These are phyloP conservation scores for Caenorhabditis remanei DNA, from an alignment of 1,140 invertebrate species.

Conservation along the genomic window DNA sequence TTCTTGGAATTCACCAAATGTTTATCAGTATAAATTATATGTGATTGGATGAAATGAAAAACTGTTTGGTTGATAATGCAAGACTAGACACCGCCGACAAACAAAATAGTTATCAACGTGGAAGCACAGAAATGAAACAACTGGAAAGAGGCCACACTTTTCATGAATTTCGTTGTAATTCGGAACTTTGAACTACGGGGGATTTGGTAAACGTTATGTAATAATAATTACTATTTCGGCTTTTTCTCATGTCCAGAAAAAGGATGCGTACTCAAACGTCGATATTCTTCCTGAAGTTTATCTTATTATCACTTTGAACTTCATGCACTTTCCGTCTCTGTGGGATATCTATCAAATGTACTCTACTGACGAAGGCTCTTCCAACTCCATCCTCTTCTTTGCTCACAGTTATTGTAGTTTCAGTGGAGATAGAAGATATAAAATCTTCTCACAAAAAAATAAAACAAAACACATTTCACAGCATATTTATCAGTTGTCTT, in stretches of 20 bases:
- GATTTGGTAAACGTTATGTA: too few species aligned
- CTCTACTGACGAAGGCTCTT: slow-evolving; percentile 1
- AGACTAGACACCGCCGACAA: neutral
- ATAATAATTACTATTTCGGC: too few species aligned
- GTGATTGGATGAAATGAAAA: neutral
- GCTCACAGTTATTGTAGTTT: neutral
- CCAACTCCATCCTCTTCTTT: too few species aligned
- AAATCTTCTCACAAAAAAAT: neutral
- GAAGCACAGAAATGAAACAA: too few species aligned
- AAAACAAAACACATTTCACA: neutral
- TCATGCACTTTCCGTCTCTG: neutral
- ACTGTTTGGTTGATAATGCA: neutral
- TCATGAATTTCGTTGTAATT: too few species aligned
- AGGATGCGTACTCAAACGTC: neutral
- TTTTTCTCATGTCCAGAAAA: too few species aligned
- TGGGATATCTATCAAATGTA: neutral
- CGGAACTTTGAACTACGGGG: too few species aligned
- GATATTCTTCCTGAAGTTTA: neutral
- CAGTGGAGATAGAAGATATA: neutral
- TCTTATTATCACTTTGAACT: neutral
- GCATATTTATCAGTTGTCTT: neutral
- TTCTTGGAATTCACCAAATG: neutral
- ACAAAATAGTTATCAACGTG: neutral
- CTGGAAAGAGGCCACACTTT: neutral
- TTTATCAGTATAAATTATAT: neutral